phyloP scores from a whole-genome alignment of 2,113 vertebrate genomes.

The Melanocharis versteri region DNA sequence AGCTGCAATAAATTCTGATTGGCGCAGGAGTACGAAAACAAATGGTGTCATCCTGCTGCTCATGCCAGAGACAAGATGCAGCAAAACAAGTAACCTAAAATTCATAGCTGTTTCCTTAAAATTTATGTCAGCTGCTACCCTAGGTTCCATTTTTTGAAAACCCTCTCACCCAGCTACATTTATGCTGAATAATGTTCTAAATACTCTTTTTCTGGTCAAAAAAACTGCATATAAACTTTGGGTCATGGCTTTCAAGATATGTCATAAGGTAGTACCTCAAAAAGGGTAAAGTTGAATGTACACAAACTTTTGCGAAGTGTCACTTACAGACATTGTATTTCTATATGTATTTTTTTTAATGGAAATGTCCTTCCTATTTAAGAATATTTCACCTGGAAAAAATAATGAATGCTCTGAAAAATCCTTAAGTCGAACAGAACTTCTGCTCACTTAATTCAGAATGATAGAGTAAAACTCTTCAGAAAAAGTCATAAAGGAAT shows the following conservation, averaged over 20 bases:
- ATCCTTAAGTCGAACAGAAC: not conserved
- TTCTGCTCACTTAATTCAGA: not conserved
- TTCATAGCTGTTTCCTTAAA: not conserved
- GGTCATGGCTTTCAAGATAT: not conserved
- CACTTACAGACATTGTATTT: not conserved
- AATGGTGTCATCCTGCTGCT: not conserved
- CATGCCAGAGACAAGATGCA: not conserved
- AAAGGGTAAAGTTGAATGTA: not conserved
- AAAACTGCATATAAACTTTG: not conserved
- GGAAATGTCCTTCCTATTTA: not conserved
- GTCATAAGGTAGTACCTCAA: not conserved
- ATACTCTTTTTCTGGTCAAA: not conserved
- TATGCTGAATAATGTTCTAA: not conserved
- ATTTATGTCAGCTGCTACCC: not conserved
- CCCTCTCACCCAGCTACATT: not conserved
- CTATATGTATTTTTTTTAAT: not conserved
- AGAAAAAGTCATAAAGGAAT: not conserved
- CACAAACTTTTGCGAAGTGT: not conserved
- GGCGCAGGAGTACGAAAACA: not conserved
- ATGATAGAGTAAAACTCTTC: not conserved
- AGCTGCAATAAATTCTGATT: not conserved
- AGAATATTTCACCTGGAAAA: not conserved
- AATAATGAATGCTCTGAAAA: not conserved
- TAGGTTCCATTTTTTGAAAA: not conserved
- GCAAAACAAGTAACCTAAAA: not conserved